phyloP scores from a whole-genome alignment of 2,888 invertebrate species.

The Caenorhabditis drosophilae region DNA sequence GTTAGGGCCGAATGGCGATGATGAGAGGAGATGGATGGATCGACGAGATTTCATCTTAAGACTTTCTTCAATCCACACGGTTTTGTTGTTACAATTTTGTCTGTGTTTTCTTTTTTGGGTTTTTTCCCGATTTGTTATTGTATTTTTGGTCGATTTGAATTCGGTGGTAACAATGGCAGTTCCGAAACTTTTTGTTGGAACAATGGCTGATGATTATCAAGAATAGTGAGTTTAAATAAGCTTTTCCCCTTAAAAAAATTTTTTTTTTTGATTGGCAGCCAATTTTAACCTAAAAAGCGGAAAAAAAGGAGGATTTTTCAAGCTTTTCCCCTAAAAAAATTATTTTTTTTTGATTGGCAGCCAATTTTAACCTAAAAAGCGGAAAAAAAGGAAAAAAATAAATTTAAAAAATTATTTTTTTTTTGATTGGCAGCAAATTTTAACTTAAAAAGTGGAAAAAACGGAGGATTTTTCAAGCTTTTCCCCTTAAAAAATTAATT shows the following conservation, averaged over 20 bases:
- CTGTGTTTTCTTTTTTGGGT: no score
- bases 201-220: slow-evolving; percentile 25
- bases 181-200: no score
- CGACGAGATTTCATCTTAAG: no score
- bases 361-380: background rate
- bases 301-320: background rate
- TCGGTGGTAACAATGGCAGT: no score
- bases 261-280: background rate
- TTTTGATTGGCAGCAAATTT: background rate
- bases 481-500: background rate
- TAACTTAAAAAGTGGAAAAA: background rate
- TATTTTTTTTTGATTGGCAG: slow-evolving; percentile 1
- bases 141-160: no score
- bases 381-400: background rate
- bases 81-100: no score
- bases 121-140: no score
- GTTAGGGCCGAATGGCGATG: no score
- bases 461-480: background rate
- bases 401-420: background rate
- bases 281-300: background rate
- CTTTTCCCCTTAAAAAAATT: background rate
- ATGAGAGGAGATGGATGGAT: no score
- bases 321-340: background rate
- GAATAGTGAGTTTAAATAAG: slow-evolving; percentile 26
- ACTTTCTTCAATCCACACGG: no score